Conservation (phyloP, 2,888 invertebrate genomes). For the Melieria omissa region DNA sequence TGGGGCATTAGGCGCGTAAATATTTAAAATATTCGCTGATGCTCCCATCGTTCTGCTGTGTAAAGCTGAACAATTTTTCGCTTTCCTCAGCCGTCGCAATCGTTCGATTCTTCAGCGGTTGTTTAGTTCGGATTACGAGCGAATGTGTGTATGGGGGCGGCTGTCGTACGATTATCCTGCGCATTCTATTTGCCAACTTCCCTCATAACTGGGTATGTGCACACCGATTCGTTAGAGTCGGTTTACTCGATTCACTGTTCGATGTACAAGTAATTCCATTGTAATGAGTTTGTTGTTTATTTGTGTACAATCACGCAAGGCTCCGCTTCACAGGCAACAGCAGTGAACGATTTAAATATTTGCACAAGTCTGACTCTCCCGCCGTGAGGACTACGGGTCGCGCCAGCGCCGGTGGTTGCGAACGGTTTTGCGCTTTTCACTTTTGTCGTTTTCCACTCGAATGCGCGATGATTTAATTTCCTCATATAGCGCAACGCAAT, state of each 20-base stretch:
- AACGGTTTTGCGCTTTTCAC: too few species aligned
- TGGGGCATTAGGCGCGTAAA: not conserved
- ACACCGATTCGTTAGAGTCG: constrained; percentile 22
- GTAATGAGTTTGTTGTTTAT: constrained; percentile 41
- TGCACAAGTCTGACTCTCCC: constrained; percentile 10
- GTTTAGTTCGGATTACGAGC: not conserved
- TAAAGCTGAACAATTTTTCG: too few species aligned
- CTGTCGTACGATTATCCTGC: not conserved
- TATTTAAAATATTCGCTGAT: too few species aligned
- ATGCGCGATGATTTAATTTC: too few species aligned
- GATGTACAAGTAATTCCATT: constrained; percentile 31
- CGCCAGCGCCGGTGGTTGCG: too few species aligned
- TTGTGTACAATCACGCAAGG: constrained; percentile 10
- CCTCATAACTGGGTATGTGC: constrained; percentile 29
- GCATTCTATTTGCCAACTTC: constrained; percentile 31
- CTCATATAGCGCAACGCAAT: too few species aligned
- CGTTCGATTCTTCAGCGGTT: too few species aligned
- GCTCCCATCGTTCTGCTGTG: too few species aligned
- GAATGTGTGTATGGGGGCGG: not conserved
- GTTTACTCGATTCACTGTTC: constrained; percentile 2
- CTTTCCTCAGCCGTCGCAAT: too few species aligned
- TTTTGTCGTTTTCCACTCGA: too few species aligned
- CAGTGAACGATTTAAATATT: constrained; percentile 34
- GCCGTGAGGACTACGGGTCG: too few species aligned
- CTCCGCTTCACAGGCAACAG: constrained; percentile 4